A percentile compares a stretch with the other conserved stretches of the same genome.
Evolutionary conservation across 2,888 invertebrate genomes (phyloP).

Genomic region (Apodemia mormo): DNA sequence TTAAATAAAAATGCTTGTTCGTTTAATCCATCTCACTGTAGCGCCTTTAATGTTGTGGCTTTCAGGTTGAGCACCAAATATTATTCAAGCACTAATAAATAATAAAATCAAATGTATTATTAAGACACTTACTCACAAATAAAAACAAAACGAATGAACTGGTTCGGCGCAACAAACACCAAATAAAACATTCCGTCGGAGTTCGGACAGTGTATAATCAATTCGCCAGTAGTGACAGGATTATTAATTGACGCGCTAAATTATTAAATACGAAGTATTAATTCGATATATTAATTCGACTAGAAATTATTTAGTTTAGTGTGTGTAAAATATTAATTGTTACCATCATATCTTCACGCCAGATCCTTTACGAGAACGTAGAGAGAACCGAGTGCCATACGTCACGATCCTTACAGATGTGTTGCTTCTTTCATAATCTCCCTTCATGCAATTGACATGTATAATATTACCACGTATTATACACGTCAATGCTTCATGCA

Average conservation of each 20-base stretch:
- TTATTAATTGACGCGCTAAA: slow-evolving; percentile 7
- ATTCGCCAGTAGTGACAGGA: neutral
- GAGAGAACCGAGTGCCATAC: too few relatives aligned
- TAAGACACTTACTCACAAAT: neutral
- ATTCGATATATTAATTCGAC: neutral
- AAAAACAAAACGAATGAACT: neutral
- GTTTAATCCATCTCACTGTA: too few relatives aligned
- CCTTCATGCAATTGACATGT: too few relatives aligned
- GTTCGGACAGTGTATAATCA: neutral
- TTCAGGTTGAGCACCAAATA: too few relatives aligned
- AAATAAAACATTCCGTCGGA: neutral
- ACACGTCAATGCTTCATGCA: too few relatives aligned
- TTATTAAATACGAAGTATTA: neutral
- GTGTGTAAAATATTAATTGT: neutral
- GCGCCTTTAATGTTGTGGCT: too few relatives aligned
- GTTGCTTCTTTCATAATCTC: too few relatives aligned
- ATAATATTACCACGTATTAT: too few relatives aligned
- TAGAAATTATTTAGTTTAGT: neutral
- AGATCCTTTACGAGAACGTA: too few relatives aligned
- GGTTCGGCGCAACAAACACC: neutral
- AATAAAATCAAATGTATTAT: neutral
- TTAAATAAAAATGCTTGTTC: too few relatives aligned
- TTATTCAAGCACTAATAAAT: too few relatives aligned
- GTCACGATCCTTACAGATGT: too few relatives aligned
- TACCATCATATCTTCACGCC: neutral